Percentiles rank a stretch among this genome's conserved stretches.
phyloP scores from a whole-genome alignment of 2,888 invertebrate genomes.

The Dynastes tityus region DNA sequence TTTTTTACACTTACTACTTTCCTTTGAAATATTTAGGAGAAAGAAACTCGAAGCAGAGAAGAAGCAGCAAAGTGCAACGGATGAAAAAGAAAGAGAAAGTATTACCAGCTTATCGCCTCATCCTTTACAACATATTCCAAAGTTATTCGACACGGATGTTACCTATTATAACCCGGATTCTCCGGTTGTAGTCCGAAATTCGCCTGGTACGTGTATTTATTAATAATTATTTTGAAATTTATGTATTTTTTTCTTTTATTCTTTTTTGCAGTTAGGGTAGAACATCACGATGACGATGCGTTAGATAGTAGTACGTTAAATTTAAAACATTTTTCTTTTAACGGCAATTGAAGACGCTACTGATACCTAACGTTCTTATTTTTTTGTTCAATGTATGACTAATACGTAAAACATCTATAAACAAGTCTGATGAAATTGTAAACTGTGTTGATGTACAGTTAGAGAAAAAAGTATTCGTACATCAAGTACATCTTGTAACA shows the following conservation, averaged over 20 bases:
- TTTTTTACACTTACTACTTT: neutral
- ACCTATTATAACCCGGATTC: slow-evolving; percentile 39
- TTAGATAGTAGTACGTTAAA: slow-evolving; percentile 38
- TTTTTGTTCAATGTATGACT: neutral
- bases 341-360: slow-evolving; percentile 29
- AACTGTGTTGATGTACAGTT: neutral
- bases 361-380: slow-evolving; percentile 6
- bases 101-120: slow-evolving; percentile 52
- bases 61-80: neutral
- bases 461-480: too few relatives aligned
- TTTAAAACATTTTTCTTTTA: slow-evolving; percentile 35
- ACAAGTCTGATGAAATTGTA: neutral
- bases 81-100: slow-evolving; percentile 45
- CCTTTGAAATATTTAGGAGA: neutral
- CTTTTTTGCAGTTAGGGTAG: slow-evolving; percentile 24
- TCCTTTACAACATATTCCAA: slow-evolving; percentile 55
- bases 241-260: neutral
- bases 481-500: too few relatives aligned
- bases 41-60: slow-evolving; percentile 3
- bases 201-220: slow-evolving; percentile 5
- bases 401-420: neutral
- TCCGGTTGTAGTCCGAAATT: slow-evolving; percentile 3
- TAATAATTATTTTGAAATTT: too few relatives aligned
- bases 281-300: slow-evolving; percentile 17
- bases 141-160: slow-evolving; percentile 55